Evolutionary conservation across 1,140 invertebrate genomes (phyloP).

Genomic region (Diachasmimorpha longicaudata): DNA sequence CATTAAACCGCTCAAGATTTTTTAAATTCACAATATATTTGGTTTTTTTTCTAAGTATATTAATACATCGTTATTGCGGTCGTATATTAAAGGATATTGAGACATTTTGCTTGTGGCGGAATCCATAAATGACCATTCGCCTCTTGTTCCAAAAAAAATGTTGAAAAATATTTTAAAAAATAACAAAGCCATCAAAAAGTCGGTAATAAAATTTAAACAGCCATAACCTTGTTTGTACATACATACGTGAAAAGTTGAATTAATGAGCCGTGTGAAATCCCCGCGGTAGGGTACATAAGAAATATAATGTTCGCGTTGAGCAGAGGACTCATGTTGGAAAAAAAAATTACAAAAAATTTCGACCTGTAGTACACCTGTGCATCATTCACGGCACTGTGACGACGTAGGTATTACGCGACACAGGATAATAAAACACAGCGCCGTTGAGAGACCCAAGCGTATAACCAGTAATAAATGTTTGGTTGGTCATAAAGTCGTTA

Average conservation of each 20-base stretch:
- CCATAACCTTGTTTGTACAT: too few relatives aligned
- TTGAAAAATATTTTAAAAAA: too few relatives aligned
- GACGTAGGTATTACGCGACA: constrained; percentile 29
- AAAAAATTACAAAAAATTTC: neutral
- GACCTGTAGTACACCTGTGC: neutral
- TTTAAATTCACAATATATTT: too few relatives aligned
- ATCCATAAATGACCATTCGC: too few relatives aligned
- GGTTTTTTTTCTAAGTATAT: too few relatives aligned
- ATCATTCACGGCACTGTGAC: neutral
- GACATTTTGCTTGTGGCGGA: too few relatives aligned
- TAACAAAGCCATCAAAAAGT: too few relatives aligned
- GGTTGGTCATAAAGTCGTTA: constrained; percentile 61
- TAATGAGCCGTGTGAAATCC: neutral
- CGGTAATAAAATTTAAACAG: too few relatives aligned
- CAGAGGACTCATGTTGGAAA: neutral
- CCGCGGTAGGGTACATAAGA: neutral
- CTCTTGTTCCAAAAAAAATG: too few relatives aligned
- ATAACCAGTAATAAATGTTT: constrained; percentile 59
- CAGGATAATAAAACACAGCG: constrained; percentile 43
- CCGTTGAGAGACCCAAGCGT: constrained; percentile 26
- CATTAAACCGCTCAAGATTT: too few relatives aligned
- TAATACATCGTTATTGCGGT: too few relatives aligned
- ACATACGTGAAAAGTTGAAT: neutral
- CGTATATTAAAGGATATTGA: too few relatives aligned
- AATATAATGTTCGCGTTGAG: neutral